These are phyloP conservation scores for Empis stercorea DNA, from an alignment of 2,888 invertebrate species.

Conservation along the genomic window DNA sequence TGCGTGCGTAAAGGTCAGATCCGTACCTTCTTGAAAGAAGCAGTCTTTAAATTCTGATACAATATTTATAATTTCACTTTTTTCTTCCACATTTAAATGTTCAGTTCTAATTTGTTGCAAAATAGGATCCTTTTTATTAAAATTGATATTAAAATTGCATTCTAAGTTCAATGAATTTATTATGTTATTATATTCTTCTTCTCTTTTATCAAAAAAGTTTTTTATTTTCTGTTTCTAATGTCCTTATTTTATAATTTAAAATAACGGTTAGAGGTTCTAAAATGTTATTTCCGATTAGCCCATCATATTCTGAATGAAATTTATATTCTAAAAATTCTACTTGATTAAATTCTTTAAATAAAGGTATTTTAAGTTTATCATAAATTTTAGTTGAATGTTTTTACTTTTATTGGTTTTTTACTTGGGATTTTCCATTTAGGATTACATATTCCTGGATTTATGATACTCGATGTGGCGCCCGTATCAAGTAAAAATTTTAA, in stretches of 20 bases:
- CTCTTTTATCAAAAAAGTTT: no score
- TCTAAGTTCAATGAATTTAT: no score
- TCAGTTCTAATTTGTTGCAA: not conserved
- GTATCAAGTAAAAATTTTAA: not conserved
- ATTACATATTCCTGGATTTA: not conserved
- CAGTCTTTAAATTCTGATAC: not conserved
- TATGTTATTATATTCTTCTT: no score
- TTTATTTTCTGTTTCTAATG: not conserved
- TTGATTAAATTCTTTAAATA: not conserved
- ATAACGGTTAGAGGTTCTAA: not conserved
- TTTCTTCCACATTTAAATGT: not conserved
- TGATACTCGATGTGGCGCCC: not conserved
- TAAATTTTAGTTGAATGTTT: no score
- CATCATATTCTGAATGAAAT: not conserved
- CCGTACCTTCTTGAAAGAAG: not conserved
- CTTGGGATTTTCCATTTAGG: not conserved
- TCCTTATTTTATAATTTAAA: not conserved
- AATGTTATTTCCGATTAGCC: not conserved
- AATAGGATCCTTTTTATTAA: not conserved
- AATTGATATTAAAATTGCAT: no score
- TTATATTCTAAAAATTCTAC: conserved; percentile 1
- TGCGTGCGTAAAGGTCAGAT: conserved; percentile 2
- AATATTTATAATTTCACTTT: not conserved
- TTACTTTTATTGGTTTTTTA: no score
- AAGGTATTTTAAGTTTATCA: not conserved